Conservation (phyloP, 37 sponge, comb jelly and placozoan genomes). For the Bolinopsis microptera region DNA sequence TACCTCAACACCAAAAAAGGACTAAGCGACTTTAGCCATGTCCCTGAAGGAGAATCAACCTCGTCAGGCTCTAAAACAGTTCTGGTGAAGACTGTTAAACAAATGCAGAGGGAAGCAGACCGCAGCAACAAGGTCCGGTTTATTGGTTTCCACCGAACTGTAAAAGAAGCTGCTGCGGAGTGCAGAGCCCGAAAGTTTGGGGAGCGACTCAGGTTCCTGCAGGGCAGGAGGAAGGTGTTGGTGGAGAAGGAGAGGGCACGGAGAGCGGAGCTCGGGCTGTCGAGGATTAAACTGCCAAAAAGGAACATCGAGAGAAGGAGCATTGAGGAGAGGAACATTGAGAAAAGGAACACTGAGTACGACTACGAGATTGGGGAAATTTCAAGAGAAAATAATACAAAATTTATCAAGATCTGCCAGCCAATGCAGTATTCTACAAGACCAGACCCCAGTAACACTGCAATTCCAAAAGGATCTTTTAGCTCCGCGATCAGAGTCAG, state of each 20-base stretch:
- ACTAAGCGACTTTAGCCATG: not conserved
- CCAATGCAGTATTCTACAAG: not conserved
- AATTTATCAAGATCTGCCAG: not conserved
- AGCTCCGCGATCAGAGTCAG: too few species aligned
- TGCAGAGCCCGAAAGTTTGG: conserved; percentile 4
- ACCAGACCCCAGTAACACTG: not conserved
- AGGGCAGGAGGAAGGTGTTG: not conserved
- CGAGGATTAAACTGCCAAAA: not conserved
- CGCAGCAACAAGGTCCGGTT: not conserved
- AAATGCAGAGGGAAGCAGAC: not conserved
- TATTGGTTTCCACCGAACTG: not conserved
- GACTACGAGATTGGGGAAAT: not conserved
- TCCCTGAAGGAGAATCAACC: not conserved
- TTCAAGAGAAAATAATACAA: not conserved
- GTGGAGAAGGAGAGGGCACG: not conserved
- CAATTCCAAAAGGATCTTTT: not conserved
- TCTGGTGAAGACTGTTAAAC: conserved; percentile 26
- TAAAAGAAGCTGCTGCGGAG: not conserved
- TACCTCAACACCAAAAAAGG: not conserved
- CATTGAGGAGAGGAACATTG: too few species aligned
- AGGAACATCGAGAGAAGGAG: too few species aligned
- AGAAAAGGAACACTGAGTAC: not conserved
- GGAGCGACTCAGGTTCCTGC: not conserved
- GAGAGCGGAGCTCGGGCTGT: not conserved
- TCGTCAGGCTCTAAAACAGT: not conserved